Percentiles rank a stretch among this genome's conserved stretches.
phyloP scores from a whole-genome alignment of 2,113 vertebrate genomes.

The Xenus cinereus region DNA sequence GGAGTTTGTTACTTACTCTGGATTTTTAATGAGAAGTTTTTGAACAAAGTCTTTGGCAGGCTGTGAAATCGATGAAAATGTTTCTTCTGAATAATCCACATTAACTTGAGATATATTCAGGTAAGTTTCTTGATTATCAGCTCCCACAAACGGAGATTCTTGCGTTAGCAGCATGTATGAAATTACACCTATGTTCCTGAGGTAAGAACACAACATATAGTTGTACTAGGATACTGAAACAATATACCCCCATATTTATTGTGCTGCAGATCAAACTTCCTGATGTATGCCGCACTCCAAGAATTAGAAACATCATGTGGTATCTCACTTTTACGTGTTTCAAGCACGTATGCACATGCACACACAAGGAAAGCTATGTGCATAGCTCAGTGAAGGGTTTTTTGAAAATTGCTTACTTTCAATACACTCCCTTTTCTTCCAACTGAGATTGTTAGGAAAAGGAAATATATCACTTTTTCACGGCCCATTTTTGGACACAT shows the following conservation, averaged over 20 bases:
- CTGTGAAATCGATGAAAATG: conserved; percentile 87
- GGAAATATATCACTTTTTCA: neutral
- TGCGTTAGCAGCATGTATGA: conserved; percentile 94
- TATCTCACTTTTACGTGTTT: neutral
- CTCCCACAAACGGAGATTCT: conserved; percentile 91
- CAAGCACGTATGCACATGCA: neutral
- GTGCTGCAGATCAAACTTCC: neutral
- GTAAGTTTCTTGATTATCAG: conserved; percentile 94
- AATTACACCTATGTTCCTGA: conserved; percentile 93
- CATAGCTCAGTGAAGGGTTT: neutral
- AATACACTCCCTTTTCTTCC: neutral
- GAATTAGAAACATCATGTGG: neutral
- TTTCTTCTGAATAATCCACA: conserved; percentile 90
- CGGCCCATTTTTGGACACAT: neutral
- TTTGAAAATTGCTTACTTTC: neutral
- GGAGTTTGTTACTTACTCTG: conserved; percentile 83
- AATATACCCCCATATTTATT: neutral
- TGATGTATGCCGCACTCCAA: neutral
- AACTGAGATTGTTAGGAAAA: neutral
- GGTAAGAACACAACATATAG: neutral
- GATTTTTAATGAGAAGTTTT: conserved; percentile 89
- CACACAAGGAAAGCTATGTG: neutral
- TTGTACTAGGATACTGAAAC: neutral
- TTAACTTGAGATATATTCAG: conserved; percentile 97
- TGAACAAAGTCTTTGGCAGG: conserved; percentile 91